Conservation (phyloP, 2,113 vertebrate species). For the Dryoscopus gambensis region DNA sequence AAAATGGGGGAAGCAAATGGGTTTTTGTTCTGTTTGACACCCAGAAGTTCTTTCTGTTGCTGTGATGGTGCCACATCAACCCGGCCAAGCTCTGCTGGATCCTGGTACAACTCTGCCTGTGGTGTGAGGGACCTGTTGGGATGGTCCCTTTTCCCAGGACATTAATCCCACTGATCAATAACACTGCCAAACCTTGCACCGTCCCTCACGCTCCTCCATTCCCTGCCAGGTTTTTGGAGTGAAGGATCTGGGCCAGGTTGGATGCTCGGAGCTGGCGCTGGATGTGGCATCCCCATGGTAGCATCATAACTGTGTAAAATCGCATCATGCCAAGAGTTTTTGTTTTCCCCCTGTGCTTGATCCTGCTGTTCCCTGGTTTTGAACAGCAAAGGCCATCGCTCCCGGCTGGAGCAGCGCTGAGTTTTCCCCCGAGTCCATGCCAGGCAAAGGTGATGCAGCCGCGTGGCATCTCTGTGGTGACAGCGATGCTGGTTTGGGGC, state of each 20-base stretch:
- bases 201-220: fast-evolving
- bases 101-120: fast-evolving
- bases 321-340: neutral
- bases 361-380: neutral
- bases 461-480: fast-evolving
- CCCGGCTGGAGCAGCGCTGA: fast-evolving
- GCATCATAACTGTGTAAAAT: neutral
- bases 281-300: neutral
- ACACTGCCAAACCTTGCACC: fast-evolving
- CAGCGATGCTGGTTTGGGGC: fast-evolving
- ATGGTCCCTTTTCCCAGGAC: neutral
- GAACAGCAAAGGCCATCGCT: neutral
- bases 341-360: fast-evolving
- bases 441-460: fast-evolving
- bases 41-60: neutral
- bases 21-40: neutral
- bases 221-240: neutral
- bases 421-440: neutral
- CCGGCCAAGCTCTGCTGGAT: neutral
- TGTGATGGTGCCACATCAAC: fast-evolving
- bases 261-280: fast-evolving
- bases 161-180: neutral
- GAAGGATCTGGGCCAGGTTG: neutral
- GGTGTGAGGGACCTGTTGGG: neutral
- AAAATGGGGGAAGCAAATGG: neutral